Percentiles rank a stretch among this genome's conserved stretches.
phyloP scores from a whole-genome alignment of 1,140 invertebrate genomes.

The Ectropis grisescens region DNA sequence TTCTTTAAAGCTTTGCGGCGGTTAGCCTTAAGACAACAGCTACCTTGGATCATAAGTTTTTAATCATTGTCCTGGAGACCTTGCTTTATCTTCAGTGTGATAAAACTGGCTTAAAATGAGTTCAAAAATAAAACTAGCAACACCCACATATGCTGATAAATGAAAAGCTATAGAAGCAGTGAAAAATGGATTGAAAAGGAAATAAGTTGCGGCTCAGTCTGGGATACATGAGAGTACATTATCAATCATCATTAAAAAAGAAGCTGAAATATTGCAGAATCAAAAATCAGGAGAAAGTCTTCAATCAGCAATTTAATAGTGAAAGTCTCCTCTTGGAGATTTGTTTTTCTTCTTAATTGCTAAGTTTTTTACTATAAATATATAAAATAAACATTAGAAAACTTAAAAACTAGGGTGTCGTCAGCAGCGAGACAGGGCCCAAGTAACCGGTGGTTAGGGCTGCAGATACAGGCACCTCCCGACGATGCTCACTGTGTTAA shows the following conservation, averaged over 20 bases:
- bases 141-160: constrained; percentile 2
- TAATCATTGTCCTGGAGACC: background rate
- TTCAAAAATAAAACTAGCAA: constrained; percentile 1
- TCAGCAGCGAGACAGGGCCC: too few relatives aligned
- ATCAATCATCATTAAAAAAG: background rate
- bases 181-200: constrained; percentile 2
- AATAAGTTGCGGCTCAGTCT: constrained; percentile 1
- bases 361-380: too few relatives aligned
- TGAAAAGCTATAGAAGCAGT: constrained; percentile 2
- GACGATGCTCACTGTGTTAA: too few relatives aligned
- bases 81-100: background rate
- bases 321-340: too few relatives aligned
- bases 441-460: too few relatives aligned
- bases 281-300: background rate
- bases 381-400: too few relatives aligned
- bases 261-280: background rate
- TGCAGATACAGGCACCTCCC: too few relatives aligned
- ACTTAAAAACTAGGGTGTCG: too few relatives aligned
- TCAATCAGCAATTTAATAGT: too few relatives aligned
- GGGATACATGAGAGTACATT: constrained; percentile 4
- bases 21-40: too few relatives aligned
- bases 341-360: too few relatives aligned
- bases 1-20: too few relatives aligned
- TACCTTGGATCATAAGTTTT: background rate
- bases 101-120: background rate